Percentiles rank a stretch among this genome's conserved stretches.
These are phyloP conservation scores for Diaphora mendica DNA, from an alignment of 2,888 invertebrate species.

Conservation along the genomic window DNA sequence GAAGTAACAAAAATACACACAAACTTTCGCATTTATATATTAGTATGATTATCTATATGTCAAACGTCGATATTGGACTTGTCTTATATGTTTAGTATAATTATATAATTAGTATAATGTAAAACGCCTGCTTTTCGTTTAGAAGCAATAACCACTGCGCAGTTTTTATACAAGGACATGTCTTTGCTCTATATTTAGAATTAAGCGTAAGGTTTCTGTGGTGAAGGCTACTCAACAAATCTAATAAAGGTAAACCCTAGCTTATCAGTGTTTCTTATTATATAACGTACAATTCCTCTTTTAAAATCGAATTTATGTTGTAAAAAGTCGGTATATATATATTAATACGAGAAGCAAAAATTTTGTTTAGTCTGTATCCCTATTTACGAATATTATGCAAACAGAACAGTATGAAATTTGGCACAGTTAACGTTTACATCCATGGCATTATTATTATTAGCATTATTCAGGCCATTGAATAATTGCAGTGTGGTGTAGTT, in stretches of 20 bases:
- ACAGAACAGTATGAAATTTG: no score
- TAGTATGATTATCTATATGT: no score
- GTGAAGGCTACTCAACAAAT: background rate
- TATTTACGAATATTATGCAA: no score
- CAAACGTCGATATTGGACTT: background rate
- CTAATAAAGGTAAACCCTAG: conserved; percentile 1
- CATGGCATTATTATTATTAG: no score
- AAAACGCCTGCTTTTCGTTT: background rate
- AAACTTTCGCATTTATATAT: no score
- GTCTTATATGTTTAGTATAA: background rate
- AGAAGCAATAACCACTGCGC: background rate
- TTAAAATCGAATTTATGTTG: background rate
- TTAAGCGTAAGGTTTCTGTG: conserved; percentile 2
- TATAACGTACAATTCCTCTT: background rate
- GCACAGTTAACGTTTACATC: no score
- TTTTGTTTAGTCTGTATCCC: no score
- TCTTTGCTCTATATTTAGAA: background rate
- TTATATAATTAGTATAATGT: background rate
- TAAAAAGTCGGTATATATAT: background rate
- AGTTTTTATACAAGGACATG: background rate
- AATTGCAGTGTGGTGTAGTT: no score
- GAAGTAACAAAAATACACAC: no score
- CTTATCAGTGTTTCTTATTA: background rate
- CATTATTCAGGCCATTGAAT: no score
- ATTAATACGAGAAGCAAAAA: no score